Percentiles rank a stretch among this genome's conserved stretches.
Conservation (phyloP, 1,140 invertebrate species). For the Mycetomoellerius zeteki region DNA sequence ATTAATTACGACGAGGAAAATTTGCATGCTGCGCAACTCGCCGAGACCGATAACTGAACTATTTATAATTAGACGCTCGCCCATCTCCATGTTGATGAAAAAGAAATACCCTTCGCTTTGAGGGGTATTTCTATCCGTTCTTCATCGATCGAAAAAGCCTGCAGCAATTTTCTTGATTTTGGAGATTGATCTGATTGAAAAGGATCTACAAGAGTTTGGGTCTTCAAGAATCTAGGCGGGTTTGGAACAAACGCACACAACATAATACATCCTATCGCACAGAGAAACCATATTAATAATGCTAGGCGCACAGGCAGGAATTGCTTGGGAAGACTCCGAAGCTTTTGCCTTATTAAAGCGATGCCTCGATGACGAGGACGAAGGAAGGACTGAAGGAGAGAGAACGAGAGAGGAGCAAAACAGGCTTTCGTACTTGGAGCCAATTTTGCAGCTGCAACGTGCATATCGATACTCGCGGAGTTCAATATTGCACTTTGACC, state of each 20-base stretch:
- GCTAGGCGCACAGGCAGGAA: slow-evolving; percentile 34
- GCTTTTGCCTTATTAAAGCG: slow-evolving; percentile 53
- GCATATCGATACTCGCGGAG: slow-evolving; percentile 61
- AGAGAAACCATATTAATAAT: slow-evolving; percentile 51
- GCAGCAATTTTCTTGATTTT: slow-evolving; percentile 29
- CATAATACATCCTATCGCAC: slow-evolving; percentile 18
- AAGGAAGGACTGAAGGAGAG: background rate
- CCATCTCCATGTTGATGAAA: background rate
- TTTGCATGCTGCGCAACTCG: background rate
- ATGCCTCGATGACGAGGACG: background rate
- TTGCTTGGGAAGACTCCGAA: slow-evolving; percentile 35
- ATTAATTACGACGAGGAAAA: background rate
- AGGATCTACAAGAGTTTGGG: slow-evolving; percentile 13
- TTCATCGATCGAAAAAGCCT: background rate
- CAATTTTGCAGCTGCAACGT: slow-evolving; percentile 65
- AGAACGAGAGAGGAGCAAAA: background rate
- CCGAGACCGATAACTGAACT: slow-evolving; percentile 7
- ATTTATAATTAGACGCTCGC: slow-evolving; percentile 15
- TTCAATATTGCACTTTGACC: slow-evolving; percentile 69
- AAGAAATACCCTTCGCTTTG: too few species aligned
- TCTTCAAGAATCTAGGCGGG: background rate
- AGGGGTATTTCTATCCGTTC: background rate
- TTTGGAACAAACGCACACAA: background rate
- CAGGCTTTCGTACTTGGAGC: slow-evolving; percentile 34
- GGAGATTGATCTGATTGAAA: background rate